Conservation (phyloP, 2,113 vertebrate genomes). For the Ptilorrhoa leucosticta region DNA sequence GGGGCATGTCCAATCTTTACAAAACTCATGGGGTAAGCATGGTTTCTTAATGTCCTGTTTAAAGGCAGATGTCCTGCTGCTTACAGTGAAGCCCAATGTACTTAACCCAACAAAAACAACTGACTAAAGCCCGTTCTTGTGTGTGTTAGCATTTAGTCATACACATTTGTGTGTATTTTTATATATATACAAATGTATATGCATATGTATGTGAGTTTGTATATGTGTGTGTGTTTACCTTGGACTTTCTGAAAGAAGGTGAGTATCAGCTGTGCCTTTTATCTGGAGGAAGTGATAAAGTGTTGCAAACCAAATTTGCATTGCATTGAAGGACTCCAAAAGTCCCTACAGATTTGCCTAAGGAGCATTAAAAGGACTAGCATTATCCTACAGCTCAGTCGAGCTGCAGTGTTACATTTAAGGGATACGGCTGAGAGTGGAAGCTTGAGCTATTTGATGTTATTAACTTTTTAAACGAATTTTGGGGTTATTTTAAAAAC, state of each 20-base stretch:
- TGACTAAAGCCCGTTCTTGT: not conserved
- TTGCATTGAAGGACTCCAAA: not conserved
- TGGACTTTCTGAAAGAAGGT: not conserved
- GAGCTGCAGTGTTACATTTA: not conserved
- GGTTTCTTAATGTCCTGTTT: not conserved
- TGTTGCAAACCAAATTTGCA: slow-evolving; percentile 17
- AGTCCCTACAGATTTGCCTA: slow-evolving; percentile 18
- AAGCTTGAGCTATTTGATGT: not conserved
- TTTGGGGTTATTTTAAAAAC: not conserved
- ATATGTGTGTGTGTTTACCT: not conserved
- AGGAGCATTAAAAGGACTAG: slow-evolving; percentile 5
- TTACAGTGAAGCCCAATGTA: not conserved
- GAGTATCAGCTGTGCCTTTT: not conserved
- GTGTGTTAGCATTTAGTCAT: not conserved
- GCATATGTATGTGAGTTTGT: not conserved
- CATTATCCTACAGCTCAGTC: not conserved
- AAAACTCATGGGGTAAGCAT: not conserved
- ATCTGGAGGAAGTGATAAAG: slow-evolving; percentile 25
- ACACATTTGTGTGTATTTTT: not conserved
- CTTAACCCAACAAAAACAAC: not conserved
- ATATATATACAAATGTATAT: not conserved
- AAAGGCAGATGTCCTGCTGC: not conserved
- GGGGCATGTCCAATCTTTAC: not conserved
- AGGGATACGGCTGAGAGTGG: not conserved
- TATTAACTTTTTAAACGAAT: not conserved